Evolutionary conservation across 2,888 invertebrate genomes (phyloP), one percentile per base, ranked within the genome.

Genomic region (Cyclophora punctaria): DNA sequence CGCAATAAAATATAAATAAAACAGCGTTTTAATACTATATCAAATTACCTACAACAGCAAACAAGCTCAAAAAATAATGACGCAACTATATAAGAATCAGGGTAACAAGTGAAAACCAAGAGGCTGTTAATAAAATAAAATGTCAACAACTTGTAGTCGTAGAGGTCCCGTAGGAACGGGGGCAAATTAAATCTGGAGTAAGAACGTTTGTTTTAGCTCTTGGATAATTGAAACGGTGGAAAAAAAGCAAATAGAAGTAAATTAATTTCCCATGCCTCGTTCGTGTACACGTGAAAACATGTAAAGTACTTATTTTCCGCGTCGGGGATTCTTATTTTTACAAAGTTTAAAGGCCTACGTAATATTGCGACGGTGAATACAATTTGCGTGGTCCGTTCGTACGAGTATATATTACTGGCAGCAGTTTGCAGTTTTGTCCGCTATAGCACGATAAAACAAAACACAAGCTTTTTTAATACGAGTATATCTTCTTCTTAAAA

Each of bases 141-240:
- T 4, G n/a, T 56, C 58, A 67, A 60, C 62, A 64, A 56, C 59
- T 56, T 58, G 52, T 57, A 42, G 42, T 7, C 42, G 7, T 7
- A 4, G 47, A 49, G 47, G 45, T 33, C 67, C 64, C 50, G 50
- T 47, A 57, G 61, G 62, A 59, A 57, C 52, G 53, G 52, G 43
- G 56, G 51, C 50, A 57, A 61, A 63, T 63, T 62, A 55, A 65
- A 60, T 62, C 58, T 51, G 55, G 53, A 59, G 46, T 53, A 20
- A 20, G 59, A 59, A 59, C 59, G 63, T 66, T 64, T 57, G 62
- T 64, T 68, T 59, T 60, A 56, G 57, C 56, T 62, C 57, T 53
- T 57, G 54, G 62, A 63, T 69, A 69, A 73, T 69, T 67, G 69
- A 60, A 61, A 63, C 53, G 50, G 49, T 44, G 42, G 55, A 60